Evolutionary conservation across 2,113 vertebrate genomes (phyloP).

Genomic region (Parus major): DNA sequence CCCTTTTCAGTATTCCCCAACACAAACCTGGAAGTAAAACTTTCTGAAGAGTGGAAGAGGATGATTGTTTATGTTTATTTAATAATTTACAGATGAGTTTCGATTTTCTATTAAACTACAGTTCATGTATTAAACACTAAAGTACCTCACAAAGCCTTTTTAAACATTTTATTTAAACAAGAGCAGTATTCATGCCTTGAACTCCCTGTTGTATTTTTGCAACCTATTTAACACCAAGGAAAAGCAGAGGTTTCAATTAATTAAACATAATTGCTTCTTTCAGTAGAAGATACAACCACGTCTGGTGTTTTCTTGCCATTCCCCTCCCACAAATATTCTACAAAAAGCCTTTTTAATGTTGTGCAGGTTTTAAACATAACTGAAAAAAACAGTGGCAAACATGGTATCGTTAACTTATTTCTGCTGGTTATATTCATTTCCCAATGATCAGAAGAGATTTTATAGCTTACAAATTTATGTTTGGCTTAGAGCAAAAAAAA

Average conservation of each 20-base stretch:
- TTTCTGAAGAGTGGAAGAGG: background rate
- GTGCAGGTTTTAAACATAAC: background rate
- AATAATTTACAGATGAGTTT: background rate
- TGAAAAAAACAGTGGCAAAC: background rate
- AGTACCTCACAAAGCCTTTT: background rate
- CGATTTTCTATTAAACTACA: background rate
- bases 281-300: background rate
- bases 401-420: background rate
- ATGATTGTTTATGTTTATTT: background rate
- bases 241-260: conserved; percentile 55
- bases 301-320: background rate
- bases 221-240: conserved; percentile 27
- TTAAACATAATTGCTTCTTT: conserved; percentile 37
- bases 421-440: background rate
- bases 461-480: background rate
- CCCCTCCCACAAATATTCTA: background rate
- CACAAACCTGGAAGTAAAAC: background rate
- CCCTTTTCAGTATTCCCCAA: background rate
- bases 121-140: background rate
- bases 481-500: background rate
- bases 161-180: background rate
- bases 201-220: background rate
- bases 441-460: background rate
- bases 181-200: background rate
- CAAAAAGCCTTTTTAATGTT: background rate